Percentiles rank a stretch among this genome's conserved stretches.
phyloP scores from a whole-genome alignment of 2,888 invertebrate species.

The Luperina nickerlii region DNA sequence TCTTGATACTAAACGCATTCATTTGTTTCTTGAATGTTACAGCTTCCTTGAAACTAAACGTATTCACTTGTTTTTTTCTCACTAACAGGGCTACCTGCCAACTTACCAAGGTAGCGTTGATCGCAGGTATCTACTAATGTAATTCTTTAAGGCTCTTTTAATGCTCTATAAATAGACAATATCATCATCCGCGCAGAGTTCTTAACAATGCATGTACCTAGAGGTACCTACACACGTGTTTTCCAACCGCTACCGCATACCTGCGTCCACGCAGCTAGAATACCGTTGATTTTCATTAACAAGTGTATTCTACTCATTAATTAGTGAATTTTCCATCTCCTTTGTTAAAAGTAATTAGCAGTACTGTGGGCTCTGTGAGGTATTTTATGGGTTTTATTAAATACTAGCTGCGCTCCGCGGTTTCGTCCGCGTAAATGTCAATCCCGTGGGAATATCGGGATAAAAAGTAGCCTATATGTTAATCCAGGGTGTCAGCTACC shows the following conservation, averaged over 20 bases:
- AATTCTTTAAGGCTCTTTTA: neutral
- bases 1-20: neutral
- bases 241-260: conserved; percentile 47
- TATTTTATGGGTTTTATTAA: neutral
- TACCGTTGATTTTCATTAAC: conserved; percentile 56
- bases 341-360: conserved; percentile 35
- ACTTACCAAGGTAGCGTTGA: neutral
- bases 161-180: conserved; percentile 2
- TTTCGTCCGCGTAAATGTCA: too few relatives aligned
- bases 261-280: conserved; percentile 43
- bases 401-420: too few relatives aligned
- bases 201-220: neutral
- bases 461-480: too few relatives aligned
- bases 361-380: neutral
- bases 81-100: neutral
- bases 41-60: neutral
- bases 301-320: conserved; percentile 50
- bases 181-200: conserved; percentile 14
- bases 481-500: too few relatives aligned
- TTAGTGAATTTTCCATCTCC: conserved; percentile 37
- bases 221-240: conserved; percentile 35
- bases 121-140: neutral
- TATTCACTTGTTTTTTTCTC: neutral
- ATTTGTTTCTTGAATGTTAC: neutral
- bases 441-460: too few relatives aligned